Evolutionary conservation across 2,888 invertebrate genomes (phyloP), one percentile per base, ranked within the genome.

Genomic region (Diarsia brunnea): DNA sequence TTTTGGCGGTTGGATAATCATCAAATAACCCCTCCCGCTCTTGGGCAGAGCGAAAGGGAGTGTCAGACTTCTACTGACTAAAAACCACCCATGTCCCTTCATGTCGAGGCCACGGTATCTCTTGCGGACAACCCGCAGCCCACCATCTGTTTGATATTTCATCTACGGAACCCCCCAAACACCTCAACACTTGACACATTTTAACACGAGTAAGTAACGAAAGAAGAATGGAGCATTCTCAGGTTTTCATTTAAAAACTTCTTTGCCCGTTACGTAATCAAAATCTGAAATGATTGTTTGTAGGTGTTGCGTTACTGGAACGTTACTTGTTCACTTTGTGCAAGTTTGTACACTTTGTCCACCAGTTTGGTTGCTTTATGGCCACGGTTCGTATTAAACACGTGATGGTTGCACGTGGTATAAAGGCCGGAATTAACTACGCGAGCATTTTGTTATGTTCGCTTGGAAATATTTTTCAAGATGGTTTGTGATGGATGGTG

Each of bases 321-420:
- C 27, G 70, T 75, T 84, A 71, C 73, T 84, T 81, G 58, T 60
- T 58, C 58, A 27, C 58, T 55, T 55, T 55, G 55, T 16, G 24
- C 55, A 7, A 60, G 60, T 60, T 60, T 21, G 60, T 60, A n/a
- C 61, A 38, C 77, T 84, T 79, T 76, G 84, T 71, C 74, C 85
- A 70, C 79, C 65, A 71, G 74, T 78, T 82, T 38, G 80, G 74
- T 78, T 84, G 85, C 81, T 86, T 86, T 87, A 87, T 81, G 75
- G 80, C 81, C 79, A 73, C 75, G 81, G 72, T 73, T 82, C 69
- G 81, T 81, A 88, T 87, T 86, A 74, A 81, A 81, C 88, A 88
- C 87, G 88, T 87, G 88, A 83, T 83, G 74, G 66, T 51, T 87
- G 87, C 88, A 88, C 88, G 88, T 88, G 88, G 78, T 82, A 53